A percentile compares a stretch with the other conserved stretches of the same genome.
These are phyloP conservation scores for Numenius arquata DNA, from an alignment of 2,113 vertebrate species.

Conservation along the genomic window DNA sequence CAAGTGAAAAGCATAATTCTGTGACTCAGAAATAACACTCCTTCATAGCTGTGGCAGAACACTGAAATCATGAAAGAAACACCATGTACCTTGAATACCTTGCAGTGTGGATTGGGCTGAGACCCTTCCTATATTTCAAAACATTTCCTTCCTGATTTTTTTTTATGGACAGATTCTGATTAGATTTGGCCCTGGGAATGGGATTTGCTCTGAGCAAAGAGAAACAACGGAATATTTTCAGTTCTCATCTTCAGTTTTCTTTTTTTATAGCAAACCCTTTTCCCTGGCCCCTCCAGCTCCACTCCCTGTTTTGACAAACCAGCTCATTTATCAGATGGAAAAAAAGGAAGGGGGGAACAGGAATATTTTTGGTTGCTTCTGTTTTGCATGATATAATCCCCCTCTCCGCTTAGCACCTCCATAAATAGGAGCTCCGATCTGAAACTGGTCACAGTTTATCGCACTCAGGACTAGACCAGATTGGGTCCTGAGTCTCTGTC, in stretches of 20 bases:
- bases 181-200: background rate
- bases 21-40: slow-evolving; percentile 50
- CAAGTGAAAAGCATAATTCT: slow-evolving; percentile 49
- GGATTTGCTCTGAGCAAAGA: background rate
- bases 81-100: background rate
- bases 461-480: background rate
- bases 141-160: background rate
- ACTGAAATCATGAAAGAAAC: slow-evolving; percentile 12
- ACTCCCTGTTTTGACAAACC: slow-evolving; percentile 22
- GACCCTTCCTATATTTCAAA: background rate
- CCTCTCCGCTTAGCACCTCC: background rate
- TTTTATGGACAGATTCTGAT: background rate
- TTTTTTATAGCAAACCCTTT: background rate
- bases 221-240: slow-evolving; percentile 6
- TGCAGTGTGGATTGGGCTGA: background rate
- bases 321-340: slow-evolving; percentile 21
- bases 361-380: slow-evolving; percentile 31
- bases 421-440: slow-evolving; percentile 15
- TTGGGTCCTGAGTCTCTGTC: background rate
- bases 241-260: background rate
- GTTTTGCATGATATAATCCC: slow-evolving; percentile 24
- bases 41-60: background rate
- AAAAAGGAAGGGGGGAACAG: background rate
- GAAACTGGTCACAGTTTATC: slow-evolving; percentile 13
- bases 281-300: background rate